phyloP scores from a whole-genome alignment of 2,797 vertebrate species.

The Austrolebias charrua region DNA sequence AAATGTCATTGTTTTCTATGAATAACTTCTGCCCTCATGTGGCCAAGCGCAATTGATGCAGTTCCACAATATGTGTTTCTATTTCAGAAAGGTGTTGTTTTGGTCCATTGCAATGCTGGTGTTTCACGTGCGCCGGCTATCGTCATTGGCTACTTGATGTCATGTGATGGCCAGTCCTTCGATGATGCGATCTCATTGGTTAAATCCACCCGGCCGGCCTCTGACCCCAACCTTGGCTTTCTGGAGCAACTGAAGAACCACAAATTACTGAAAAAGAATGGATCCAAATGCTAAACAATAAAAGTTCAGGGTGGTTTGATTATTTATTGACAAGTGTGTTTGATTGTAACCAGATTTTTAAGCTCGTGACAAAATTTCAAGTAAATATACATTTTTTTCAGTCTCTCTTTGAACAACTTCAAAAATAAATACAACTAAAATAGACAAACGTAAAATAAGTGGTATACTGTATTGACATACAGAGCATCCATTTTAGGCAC shows the following conservation, averaged over 20 bases:
- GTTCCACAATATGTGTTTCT: not conserved
- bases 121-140: constrained; percentile 89
- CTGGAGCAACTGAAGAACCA: constrained; percentile 88
- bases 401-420: too few species aligned
- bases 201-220: constrained; percentile 84
- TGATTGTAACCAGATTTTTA: not conserved
- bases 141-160: constrained; percentile 91
- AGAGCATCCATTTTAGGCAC: too few species aligned
- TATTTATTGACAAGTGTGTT: not conserved
- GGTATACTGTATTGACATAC: too few species aligned
- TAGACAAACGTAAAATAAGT: too few species aligned
- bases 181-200: constrained; percentile 86
- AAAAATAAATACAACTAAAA: too few species aligned
- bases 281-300: constrained; percentile 38
- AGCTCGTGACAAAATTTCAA: not conserved
- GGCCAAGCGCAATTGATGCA: too few species aligned
- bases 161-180: constrained; percentile 84
- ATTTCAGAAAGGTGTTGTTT: constrained; percentile 85
- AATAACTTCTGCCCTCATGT: too few species aligned
- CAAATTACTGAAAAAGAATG: constrained; percentile 36
- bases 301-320: not conserved
- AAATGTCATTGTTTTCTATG: too few species aligned
- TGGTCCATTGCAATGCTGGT: constrained; percentile 94
- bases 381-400: not conserved
- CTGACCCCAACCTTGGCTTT: constrained; percentile 91